Percentiles rank a stretch among this genome's conserved stretches.
Conservation (phyloP, 2,113 vertebrate genomes). For the Clarias macrocephalus region DNA sequence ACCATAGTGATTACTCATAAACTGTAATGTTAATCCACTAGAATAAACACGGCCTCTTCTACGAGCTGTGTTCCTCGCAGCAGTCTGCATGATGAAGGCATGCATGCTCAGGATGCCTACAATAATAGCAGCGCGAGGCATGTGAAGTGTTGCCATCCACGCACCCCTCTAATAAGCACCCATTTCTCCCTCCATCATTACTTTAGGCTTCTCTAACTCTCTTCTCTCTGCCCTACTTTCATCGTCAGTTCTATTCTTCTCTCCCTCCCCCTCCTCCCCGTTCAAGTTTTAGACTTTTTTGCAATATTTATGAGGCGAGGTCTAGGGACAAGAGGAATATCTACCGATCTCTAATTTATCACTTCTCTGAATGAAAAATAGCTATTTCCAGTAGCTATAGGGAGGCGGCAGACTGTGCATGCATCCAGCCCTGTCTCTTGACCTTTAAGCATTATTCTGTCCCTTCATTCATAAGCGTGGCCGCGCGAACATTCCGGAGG, state of each 20-base stretch:
- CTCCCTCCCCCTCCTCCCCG: conserved; percentile 28
- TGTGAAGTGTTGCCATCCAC: conserved; percentile 52
- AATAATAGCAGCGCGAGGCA: conserved; percentile 48
- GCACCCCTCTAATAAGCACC: conserved; percentile 54
- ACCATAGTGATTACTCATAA: neutral
- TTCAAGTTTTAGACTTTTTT: conserved; percentile 56
- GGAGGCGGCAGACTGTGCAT: conserved; percentile 25
- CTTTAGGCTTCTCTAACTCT: conserved; percentile 46
- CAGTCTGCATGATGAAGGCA: conserved; percentile 38
- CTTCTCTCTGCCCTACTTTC: conserved; percentile 57
- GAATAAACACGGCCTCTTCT: conserved; percentile 12
- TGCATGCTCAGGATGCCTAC: conserved; percentile 37
- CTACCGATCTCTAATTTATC: conserved; percentile 42
- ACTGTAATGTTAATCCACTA: neutral
- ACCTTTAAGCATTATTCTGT: conserved; percentile 40
- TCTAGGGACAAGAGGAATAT: conserved; percentile 52
- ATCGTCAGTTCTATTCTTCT: conserved; percentile 43
- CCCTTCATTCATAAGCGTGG: conserved; percentile 28
- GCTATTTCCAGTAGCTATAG: conserved; percentile 43
- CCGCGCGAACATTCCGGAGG: conserved; percentile 9
- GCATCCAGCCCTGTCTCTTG: conserved; percentile 35
- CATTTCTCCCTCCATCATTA: conserved; percentile 48
- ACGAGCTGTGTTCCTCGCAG: conserved; percentile 27
- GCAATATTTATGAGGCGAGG: conserved; percentile 58
- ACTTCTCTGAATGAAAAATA: conserved; percentile 45